phyloP scores from a whole-genome alignment of 64 coral and sea anemone genomes.

The Trachythela sp. region DNA sequence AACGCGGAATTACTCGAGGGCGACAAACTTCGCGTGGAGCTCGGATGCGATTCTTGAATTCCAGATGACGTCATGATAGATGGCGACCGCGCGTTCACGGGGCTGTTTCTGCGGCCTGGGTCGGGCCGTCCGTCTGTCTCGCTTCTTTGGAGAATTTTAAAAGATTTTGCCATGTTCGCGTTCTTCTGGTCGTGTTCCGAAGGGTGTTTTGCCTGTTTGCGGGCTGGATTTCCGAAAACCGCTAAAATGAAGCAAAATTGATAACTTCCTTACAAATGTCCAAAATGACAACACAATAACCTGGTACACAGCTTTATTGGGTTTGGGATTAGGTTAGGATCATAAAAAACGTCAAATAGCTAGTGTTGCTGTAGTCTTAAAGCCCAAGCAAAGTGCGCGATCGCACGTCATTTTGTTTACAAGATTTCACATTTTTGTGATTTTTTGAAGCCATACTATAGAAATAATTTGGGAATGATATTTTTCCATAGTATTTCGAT shows the following conservation, averaged over 20 bases:
- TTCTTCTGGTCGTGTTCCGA: constrained; percentile 2
- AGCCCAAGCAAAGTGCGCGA: too few relatives aligned
- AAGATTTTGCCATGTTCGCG: not conserved
- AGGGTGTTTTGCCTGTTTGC: not conserved
- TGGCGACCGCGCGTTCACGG: not conserved
- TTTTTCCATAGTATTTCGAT: too few relatives aligned
- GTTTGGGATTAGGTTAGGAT: too few relatives aligned
- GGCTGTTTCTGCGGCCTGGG: not conserved
- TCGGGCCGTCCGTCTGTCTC: not conserved
- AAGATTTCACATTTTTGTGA: too few relatives aligned
- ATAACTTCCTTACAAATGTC: not conserved
- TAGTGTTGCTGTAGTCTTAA: too few relatives aligned
- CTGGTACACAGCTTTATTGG: not conserved
- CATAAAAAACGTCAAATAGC: too few relatives aligned
- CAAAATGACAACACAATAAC: not conserved
- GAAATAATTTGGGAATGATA: too few relatives aligned
- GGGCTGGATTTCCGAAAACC: not conserved
- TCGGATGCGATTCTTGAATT: not conserved
- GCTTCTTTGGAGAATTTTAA: constrained; percentile 2
- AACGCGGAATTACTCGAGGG: not conserved
- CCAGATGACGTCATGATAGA: not conserved
- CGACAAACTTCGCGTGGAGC: not conserved
- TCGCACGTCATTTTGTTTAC: too few relatives aligned
- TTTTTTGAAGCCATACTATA: too few relatives aligned
- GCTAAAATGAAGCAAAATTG: not conserved